Evolutionary conservation across 2,888 invertebrate genomes (phyloP).

Genomic region (Eutolmus rufibarbis): DNA sequence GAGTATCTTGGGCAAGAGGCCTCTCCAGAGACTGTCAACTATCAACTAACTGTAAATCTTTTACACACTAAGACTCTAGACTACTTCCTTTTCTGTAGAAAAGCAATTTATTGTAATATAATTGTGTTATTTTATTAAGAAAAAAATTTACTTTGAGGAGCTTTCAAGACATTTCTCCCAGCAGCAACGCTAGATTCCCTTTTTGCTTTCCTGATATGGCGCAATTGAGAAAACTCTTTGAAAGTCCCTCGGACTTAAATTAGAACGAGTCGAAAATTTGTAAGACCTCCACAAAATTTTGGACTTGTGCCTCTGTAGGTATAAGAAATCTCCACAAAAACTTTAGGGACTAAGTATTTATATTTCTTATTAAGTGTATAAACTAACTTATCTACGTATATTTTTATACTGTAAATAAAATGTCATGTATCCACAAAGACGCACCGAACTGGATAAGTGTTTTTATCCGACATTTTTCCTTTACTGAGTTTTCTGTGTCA

Average conservation of each 20-base stretch:
- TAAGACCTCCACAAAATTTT: conserved; percentile 12
- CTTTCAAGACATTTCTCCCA: not conserved
- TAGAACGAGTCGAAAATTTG: not conserved
- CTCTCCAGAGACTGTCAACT: conserved; percentile 46
- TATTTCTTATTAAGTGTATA: not conserved
- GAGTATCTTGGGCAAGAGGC: conserved; percentile 48
- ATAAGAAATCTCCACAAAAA: not conserved
- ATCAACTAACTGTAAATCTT: conserved; percentile 39
- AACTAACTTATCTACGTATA: not conserved
- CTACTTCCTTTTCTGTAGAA: not conserved
- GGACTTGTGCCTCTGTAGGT: not conserved
- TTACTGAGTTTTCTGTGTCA: not conserved
- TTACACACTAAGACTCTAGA: conserved; percentile 5
- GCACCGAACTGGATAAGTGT: not conserved
- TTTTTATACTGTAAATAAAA: conserved; percentile 26
- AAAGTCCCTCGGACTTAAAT: not conserved
- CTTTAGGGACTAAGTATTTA: not conserved
- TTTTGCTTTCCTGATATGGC: not conserved
- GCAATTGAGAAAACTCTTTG: not conserved
- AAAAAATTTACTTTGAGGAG: not conserved
- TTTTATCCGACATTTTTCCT: not conserved
- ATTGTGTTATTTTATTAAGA: not conserved
- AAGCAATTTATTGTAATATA: not conserved
- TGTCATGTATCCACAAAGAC: not conserved
- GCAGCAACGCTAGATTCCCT: not conserved